Percentiles rank a stretch among this genome's conserved stretches.
Conservation (phyloP, 2,888 invertebrate genomes). For the Rhagonycha lutea region DNA sequence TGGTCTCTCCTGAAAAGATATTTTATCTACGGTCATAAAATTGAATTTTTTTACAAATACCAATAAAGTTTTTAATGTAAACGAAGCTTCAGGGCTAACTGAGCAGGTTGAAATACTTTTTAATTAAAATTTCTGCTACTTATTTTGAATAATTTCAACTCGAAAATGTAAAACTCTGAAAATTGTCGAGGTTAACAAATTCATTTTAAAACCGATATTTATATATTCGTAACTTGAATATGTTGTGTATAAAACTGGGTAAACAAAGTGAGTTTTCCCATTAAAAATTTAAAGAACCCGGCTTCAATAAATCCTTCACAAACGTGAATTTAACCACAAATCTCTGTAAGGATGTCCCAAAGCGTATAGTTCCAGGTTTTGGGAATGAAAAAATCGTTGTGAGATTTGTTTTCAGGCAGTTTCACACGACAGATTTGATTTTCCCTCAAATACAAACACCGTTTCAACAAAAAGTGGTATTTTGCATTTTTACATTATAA, state of each 20-base stretch:
- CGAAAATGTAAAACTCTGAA: not conserved
- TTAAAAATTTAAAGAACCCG: constrained; percentile 28
- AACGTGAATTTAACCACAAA: constrained; percentile 28
- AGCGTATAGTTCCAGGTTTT: constrained; percentile 27
- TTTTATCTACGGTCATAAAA: too few relatives aligned
- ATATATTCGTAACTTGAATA: not conserved
- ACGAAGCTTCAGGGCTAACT: too few relatives aligned
- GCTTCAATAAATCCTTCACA: constrained; percentile 26
- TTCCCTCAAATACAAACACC: constrained; percentile 12
- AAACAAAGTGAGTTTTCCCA: constrained; percentile 25
- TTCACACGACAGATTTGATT: constrained; percentile 28
- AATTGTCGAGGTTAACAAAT: not conserved
- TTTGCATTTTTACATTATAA: not conserved
- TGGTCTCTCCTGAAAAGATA: too few relatives aligned
- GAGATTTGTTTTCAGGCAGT: constrained; percentile 30
- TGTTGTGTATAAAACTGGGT: constrained; percentile 14
- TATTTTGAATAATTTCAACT: not conserved
- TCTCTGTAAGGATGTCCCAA: constrained; percentile 28
- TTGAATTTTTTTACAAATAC: too few relatives aligned
- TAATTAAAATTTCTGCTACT: not conserved
- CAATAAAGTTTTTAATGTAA: too few relatives aligned
- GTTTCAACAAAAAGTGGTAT: constrained; percentile 1
- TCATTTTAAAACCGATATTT: not conserved
- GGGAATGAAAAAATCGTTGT: constrained; percentile 28
- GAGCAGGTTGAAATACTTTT: too few relatives aligned